Evolutionary conservation across 2,888 invertebrate genomes (phyloP), one percentile per base, ranked within the genome.

Genomic region (Scaptomyza caliginosa): DNA sequence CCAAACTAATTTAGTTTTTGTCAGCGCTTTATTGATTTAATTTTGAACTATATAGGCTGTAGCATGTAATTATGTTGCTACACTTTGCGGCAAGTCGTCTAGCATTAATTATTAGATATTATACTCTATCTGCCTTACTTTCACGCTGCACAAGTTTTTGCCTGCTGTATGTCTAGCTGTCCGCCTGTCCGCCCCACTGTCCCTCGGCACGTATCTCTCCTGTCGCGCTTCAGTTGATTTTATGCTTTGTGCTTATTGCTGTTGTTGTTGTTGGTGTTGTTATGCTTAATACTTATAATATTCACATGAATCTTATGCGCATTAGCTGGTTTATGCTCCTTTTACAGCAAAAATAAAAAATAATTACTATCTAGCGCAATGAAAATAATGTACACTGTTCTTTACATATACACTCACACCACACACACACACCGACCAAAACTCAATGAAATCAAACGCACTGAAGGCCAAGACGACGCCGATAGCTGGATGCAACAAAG

Each of bases 221-320:
- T 51, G 80, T 67, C 48, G 58, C 81, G 77, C 81, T 77, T 80
- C 81, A 77, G 81, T 77, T 69, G 59, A 21, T 63, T 63, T 69
- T 46, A 56, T 67, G 58, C 38, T 42, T 45, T 13, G 16, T 43
- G 28, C 21, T 39, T 49, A 17, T 49, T 32, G 42, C 54, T 58
- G 17, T 40, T 58, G 13, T 36, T 45, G 26, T 51, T 30, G 40
- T 50, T 52, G 19, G 36, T 58, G 19, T 40, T 40, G 19, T 34
- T 34, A 34, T 36, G 46, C 19, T 36, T 54, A 54, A 48, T 43
- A 55, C n/a, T 17, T 38, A 54, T 64, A 54, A 45, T 40, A 10
- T 63, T 23, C 43, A 42, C 26, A 49, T 65, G 17, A 40, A 34
- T 30, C 32, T 32, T 36, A 6, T 48, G 7, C 23, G 7, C 26